Evolutionary conservation across 2,888 invertebrate species (phyloP), one percentile per base, ranked within the genome.

Genomic region (Hydraecia micacea): DNA sequence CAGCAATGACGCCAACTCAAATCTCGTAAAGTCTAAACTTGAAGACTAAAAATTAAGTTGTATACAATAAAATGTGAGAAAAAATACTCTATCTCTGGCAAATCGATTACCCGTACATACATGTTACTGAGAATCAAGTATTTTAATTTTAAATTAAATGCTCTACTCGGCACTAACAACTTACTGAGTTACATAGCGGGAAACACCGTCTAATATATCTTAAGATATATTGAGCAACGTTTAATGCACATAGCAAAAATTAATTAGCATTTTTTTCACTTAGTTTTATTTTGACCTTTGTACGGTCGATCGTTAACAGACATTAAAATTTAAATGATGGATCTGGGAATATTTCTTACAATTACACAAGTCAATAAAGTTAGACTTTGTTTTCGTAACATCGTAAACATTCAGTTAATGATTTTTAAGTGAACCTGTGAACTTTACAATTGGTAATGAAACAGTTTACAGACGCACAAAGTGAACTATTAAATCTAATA

Each of bases 341-440:
- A 87, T 79, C 84, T 88, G 82, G 80, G 81, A 89, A 88, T 74
- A 80, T 78, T 80, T 77, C 58, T 79, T 81, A 86, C 81, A 85
- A 87, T 87, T 86, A 88, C 86, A 79, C 65, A 79, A 78, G 80
- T 77, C 83, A 77, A 88, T 90, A 88, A 88, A 88, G 77, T 84
- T 83, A 74, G 81, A 65, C 55, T 73, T 71, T 68, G 73, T 84
- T 88, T 89, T 75, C 70, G 79, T 77, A 83, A 84, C 83, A 81
- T 87, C 86, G 81, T 90, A 90, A 91, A 91, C 88, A 89, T 91
- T 89, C 85, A 81, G 76, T 73, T 81, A 79, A 86, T 84, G 69
- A 84, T 83, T 86, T 87, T 83, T 79, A 82, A 86, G 78, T 75
- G 84, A 2, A 79, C 79, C 70, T 81, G 80, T 88, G 87, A 89